Evolutionary conservation across 1,140 invertebrate genomes (phyloP), one percentile per base, ranked within the genome.

Genomic region (Listronotus oregonensis): DNA sequence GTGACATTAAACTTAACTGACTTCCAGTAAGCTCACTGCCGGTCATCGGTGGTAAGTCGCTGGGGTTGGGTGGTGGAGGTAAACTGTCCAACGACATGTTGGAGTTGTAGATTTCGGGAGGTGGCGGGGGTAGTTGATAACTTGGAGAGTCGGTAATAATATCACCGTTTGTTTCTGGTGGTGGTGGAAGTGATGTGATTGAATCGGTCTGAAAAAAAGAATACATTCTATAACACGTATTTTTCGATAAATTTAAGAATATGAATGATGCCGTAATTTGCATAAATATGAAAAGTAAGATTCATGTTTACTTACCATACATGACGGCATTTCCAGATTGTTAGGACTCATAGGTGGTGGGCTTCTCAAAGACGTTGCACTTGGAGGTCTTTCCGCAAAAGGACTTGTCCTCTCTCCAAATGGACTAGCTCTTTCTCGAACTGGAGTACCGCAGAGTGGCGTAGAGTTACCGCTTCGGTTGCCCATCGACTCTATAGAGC

Each of bases 1-100:
- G 75, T 4, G 87, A 89, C 31, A 84, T 83, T 9, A 88, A 70
- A 44, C 86, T 87, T 21, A 90, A 75, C 69, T 86, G 86, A 0
- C 89, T 90, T 1, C 87, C 89, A 12, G 84, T 85, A 0, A 91
- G 80, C 66, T 91, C 86, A 0, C 77, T 72, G 3, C 83, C 83
- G 11, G 83, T 82, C 57, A 85, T 83, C 8, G 80, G 73, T 15
- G 84, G 83, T 7, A 87, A 71, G 47, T 89, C 87, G 8, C 83
- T 81, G 0, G 88, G 88, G 3, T 89, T 89, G 0, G 90, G 91
- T 2, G 91, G 90, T 11, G 90, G 89, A 2, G 90, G 90, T 51
- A 92, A 73, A 9, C 88, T 89, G 55, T 91, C 88, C 40, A 92
- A 75, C 14, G 89, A 90, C 1, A 90, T 78, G n/a, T 87, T 91